phyloP scores from a whole-genome alignment of 2,797 vertebrate species.

The Oreonectes daqikongensis region DNA sequence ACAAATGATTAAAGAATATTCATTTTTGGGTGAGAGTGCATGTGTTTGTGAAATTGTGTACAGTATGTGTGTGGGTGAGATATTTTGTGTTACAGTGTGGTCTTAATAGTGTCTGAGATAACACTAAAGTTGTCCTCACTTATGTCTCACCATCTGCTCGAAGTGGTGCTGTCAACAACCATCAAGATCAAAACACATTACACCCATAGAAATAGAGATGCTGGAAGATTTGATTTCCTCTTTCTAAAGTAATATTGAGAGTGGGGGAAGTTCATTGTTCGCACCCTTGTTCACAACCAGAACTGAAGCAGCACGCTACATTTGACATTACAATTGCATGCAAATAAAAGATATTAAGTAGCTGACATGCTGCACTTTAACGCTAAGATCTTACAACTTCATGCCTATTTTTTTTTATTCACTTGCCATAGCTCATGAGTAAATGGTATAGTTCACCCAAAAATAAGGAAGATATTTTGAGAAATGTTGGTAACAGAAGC shows the following conservation, averaged over 20 bases:
- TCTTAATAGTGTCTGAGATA: slow-evolving; percentile 38
- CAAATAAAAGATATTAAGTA: background rate
- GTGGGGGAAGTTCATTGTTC: background rate
- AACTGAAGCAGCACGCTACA: background rate
- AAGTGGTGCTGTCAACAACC: slow-evolving; percentile 65
- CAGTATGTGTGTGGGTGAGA: background rate
- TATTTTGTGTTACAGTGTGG: slow-evolving; percentile 18
- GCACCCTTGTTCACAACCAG: background rate
- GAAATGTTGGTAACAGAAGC: too few species aligned
- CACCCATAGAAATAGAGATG: slow-evolving; percentile 61
- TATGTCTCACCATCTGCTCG: slow-evolving; percentile 73
- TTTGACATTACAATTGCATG: background rate
- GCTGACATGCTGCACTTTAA: background rate
- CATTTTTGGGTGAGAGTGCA: slow-evolving; percentile 4
- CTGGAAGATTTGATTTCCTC: slow-evolving; percentile 38
- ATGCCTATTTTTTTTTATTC: too few species aligned
- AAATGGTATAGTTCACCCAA: too few species aligned
- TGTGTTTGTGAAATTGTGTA: slow-evolving; percentile 27
- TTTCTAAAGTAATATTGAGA: slow-evolving; percentile 41
- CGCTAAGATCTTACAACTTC: background rate
- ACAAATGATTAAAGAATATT: too few species aligned
- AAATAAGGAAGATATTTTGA: too few species aligned
- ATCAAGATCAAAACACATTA: slow-evolving; percentile 57
- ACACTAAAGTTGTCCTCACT: slow-evolving; percentile 42
- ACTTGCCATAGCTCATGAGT: too few species aligned